Evolutionary conservation across 1,140 invertebrate genomes (phyloP), one percentile per base, ranked within the genome.

Genomic region (Psilanteris sp.): DNA sequence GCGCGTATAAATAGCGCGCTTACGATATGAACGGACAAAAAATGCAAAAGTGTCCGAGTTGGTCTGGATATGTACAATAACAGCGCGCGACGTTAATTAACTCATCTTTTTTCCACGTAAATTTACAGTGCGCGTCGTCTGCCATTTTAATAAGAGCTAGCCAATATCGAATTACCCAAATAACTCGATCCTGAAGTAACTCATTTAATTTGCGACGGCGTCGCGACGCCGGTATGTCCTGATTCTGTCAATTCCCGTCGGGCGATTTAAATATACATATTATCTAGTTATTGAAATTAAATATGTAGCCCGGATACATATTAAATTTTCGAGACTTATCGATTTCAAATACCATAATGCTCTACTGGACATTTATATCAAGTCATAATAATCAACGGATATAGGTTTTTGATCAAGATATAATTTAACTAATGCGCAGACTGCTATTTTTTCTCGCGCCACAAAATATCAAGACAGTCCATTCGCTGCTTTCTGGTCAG

Each of bases 131-230:
- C 41, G 31, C 50, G 57, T 59, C 50, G 66, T 54, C 78, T 79
- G 83, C 78, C 79, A 48, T 76, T 82, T 82, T 82, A 83, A 85
- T 83, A 80, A 78, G 52, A 72, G 27, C 74, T 31, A 46, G 55
- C 77, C 78, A 76, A 79, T 84, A 87, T 85, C 77, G 77, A 84
- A 86, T 86, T 84, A 86, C 76, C 81, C 77, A 83, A 79, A 84
- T 84, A 79, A 75, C 52, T 48, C 70, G 64, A 75, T 85, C 78
- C 81, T 43, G 81, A 85, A 87, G 83, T 83, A 81, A 86, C 79
- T 86, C 79, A 71, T 86, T 86, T 86, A 85, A 85, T 87, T 86
- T 83, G 77, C 67, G 77, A 83, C 76, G 46, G 48, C 71, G 79
- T 80, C 80, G 79, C 79, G 78, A 81, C 78, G 84, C 77, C 80